A percentile compares a stretch with the other conserved stretches of the same genome.
These are phyloP conservation scores for Botia kubotai DNA, from an alignment of 2,797 vertebrate genomes.

Conservation along the genomic window DNA sequence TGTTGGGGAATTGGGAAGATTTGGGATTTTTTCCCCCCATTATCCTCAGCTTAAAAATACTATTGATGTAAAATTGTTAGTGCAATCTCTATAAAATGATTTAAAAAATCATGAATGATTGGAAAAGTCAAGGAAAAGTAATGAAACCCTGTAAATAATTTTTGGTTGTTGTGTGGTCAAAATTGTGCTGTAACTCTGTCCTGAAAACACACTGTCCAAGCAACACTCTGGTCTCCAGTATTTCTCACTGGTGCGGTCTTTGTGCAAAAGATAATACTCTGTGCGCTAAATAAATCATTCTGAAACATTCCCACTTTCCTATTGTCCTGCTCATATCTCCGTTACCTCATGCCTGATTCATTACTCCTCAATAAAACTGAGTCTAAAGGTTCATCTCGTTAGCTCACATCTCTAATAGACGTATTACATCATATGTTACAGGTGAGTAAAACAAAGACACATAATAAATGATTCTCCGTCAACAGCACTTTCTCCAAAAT, in stretches of 20 bases:
- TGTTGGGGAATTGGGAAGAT: not conserved
- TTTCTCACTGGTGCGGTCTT: not conserved
- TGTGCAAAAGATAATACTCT: conserved; percentile 34
- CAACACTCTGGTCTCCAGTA: not conserved
- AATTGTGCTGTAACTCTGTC: conserved; percentile 15
- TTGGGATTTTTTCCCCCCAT: not conserved
- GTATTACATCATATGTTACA: conserved; percentile 21
- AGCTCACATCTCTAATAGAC: conserved; percentile 7
- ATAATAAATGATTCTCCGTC: not conserved
- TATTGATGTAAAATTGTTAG: not conserved
- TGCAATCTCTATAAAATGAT: not conserved
- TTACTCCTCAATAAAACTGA: conserved; percentile 38
- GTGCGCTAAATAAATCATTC: conserved; percentile 22
- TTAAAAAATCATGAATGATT: not conserved
- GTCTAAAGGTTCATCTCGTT: conserved; percentile 22
- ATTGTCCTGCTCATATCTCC: not conserved
- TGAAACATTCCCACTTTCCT: conserved; percentile 5
- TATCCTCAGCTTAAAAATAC: not conserved
- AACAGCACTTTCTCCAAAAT: conserved; percentile 8
- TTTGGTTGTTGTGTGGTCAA: not conserved
- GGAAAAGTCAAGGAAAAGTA: not conserved
- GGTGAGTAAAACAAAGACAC: not conserved
- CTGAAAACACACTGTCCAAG: not conserved
- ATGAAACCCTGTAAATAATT: not conserved
- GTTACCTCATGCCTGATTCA: not conserved